Evolutionary conservation across 1,140 invertebrate genomes (phyloP).

Genomic region (Armadillidium nasatum): DNA sequence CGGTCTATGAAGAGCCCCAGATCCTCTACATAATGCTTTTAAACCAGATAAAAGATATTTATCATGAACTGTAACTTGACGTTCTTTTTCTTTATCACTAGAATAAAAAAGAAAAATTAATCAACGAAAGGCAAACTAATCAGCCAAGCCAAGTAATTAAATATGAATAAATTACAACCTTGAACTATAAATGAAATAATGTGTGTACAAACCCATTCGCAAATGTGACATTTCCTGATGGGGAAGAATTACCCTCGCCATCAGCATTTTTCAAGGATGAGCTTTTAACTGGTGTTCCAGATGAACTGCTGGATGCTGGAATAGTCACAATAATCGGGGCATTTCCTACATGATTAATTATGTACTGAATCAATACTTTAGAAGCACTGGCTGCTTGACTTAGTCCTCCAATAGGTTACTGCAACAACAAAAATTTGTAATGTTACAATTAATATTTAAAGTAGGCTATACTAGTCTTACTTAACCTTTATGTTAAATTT

Average conservation of each 20-base stretch:
- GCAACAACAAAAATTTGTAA: slow-evolving; percentile 22
- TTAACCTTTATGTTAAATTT: neutral
- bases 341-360: slow-evolving; percentile 33
- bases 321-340: slow-evolving; percentile 35
- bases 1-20: slow-evolving; percentile 54
- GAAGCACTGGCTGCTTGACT: slow-evolving; percentile 39
- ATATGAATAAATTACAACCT: too few species aligned
- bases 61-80: slow-evolving; percentile 51
- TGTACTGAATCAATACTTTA: slow-evolving; percentile 38
- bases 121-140: too few species aligned
- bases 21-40: slow-evolving; percentile 58
- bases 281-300: slow-evolving; percentile 59
- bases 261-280: slow-evolving; percentile 38
- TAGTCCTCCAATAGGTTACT: slow-evolving; percentile 43
- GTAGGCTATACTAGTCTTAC: too few species aligned
- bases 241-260: slow-evolving; percentile 20
- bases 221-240: slow-evolving; percentile 22
- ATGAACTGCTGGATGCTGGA: slow-evolving; percentile 35
- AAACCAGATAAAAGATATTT: slow-evolving; percentile 59
- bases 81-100: slow-evolving; percentile 47
- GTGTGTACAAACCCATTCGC: slow-evolving; percentile 49
- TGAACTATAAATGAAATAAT: too few species aligned
- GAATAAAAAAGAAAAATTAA: slow-evolving; percentile 51
- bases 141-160: too few species aligned
- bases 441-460: too few species aligned